phyloP scores from a whole-genome alignment of 2,797 vertebrate genomes.

The Bothrops alternatus region DNA sequence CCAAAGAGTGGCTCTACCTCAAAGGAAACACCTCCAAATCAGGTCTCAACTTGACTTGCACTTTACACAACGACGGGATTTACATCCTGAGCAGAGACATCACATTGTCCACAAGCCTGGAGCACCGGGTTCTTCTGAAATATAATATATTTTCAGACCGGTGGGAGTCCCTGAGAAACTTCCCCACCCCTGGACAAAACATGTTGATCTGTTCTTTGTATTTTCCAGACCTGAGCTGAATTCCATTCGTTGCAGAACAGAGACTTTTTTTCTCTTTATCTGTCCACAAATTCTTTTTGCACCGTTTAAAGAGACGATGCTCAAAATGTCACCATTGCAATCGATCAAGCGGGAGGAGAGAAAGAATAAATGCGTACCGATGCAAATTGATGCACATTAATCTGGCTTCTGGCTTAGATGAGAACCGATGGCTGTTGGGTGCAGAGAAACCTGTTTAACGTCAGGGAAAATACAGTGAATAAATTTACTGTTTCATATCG shows the following conservation, averaged over 20 bases:
- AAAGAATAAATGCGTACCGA: not conserved
- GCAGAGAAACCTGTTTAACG: not conserved
- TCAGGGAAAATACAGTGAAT: not conserved
- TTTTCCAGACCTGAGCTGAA: constrained; percentile 76
- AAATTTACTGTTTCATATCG: not conserved
- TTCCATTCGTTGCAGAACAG: constrained; percentile 12
- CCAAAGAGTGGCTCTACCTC: constrained; percentile 86
- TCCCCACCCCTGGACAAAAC: constrained; percentile 89
- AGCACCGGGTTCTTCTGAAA: constrained; percentile 90
- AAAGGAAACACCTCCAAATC: constrained; percentile 92
- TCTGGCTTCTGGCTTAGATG: not conserved
- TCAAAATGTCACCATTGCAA: not conserved
- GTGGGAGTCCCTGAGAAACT: constrained; percentile 87
- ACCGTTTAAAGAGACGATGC: not conserved
- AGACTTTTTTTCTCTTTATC: not conserved
- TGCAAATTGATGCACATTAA: not conserved
- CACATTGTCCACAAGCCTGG: constrained; percentile 83
- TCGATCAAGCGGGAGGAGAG: not conserved
- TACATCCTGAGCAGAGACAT: constrained; percentile 94
- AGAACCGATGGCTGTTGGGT: not conserved
- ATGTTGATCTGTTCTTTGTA: constrained; percentile 92
- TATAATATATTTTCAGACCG: constrained; percentile 89
- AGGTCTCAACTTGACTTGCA: constrained; percentile 90
- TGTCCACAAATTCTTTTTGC: not conserved
- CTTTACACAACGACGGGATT: constrained; percentile 92